A percentile compares a stretch with the other conserved stretches of the same genome.
Evolutionary conservation across 2,888 invertebrate species (phyloP).

Genomic region (Parochlus steinenii): DNA sequence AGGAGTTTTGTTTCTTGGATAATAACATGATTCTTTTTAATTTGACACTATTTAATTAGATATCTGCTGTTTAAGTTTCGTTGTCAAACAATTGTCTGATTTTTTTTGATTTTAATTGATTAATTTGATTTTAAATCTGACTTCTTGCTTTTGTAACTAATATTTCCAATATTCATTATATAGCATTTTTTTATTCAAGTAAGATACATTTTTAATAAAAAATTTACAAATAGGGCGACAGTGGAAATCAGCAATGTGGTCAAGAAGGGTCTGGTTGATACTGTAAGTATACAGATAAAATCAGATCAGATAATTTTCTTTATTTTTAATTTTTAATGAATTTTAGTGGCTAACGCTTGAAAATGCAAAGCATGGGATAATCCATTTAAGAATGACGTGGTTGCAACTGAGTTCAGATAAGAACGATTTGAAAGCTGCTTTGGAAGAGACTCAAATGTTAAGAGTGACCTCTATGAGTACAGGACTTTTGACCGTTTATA

Average conservation of each 20-base stretch:
- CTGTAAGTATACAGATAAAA: slow-evolving; percentile 35
- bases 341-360: slow-evolving; percentile 95
- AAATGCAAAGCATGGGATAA: slow-evolving; percentile 86
- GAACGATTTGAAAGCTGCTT: slow-evolving; percentile 52
- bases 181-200: no score
- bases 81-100: no score
- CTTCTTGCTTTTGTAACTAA: no score
- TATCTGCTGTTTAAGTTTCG: no score
- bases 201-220: no score
- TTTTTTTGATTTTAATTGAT: no score
- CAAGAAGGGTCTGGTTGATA: slow-evolving; percentile 52
- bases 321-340: slow-evolving; percentile 31
- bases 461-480: slow-evolving; percentile 60
- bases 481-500: slow-evolving; percentile 65
- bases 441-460: slow-evolving; percentile 55
- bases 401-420: slow-evolving; percentile 56
- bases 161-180: no score
- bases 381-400: slow-evolving; percentile 84
- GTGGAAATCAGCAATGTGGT: slow-evolving; percentile 54
- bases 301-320: slow-evolving; percentile 13
- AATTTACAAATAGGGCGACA: slow-evolving; percentile 43
- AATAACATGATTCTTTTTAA: no score
- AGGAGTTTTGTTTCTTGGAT: no score
- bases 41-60: no score
- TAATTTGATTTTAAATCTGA: no score